Evolutionary conservation across 2,113 vertebrate species (phyloP).

Genomic region (Bothrops jararaca): DNA sequence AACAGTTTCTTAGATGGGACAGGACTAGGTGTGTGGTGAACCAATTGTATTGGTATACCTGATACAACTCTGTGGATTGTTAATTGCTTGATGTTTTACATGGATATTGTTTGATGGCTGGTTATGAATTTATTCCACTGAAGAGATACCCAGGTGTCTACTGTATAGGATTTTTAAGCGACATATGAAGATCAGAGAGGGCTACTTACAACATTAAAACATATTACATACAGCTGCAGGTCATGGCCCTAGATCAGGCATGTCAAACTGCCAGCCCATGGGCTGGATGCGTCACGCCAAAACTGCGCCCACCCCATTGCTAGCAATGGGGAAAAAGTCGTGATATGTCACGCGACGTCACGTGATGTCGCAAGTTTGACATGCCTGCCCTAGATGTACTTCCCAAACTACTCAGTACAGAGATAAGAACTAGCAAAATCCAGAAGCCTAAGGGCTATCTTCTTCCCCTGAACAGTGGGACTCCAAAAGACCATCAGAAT

Average conservation of each 20-base stretch:
- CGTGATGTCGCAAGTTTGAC: no score
- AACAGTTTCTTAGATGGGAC: neutral
- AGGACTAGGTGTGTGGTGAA: neutral
- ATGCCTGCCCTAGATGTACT: neutral
- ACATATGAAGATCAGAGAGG: neutral
- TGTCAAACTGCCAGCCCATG: no score
- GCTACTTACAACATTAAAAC: neutral
- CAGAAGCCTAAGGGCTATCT: neutral
- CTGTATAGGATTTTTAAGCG: neutral
- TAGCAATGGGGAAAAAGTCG: no score
- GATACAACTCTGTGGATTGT: neutral
- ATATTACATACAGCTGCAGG: neutral
- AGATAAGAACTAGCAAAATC: neutral
- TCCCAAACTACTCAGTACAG: neutral
- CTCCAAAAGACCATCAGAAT: neutral
- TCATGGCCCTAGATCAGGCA: neutral
- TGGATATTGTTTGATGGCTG: no score
- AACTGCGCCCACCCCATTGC: no score
- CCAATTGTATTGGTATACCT: neutral
- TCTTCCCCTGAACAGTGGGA: neutral
- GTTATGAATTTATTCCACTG: neutral
- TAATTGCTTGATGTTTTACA: neutral
- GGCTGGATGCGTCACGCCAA: no score
- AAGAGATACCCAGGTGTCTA: neutral
- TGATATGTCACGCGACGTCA: no score